Base-by-base conservation (phyloP, 2,888 invertebrate genomes). In the Neoaliturus tenellus region DNA sequence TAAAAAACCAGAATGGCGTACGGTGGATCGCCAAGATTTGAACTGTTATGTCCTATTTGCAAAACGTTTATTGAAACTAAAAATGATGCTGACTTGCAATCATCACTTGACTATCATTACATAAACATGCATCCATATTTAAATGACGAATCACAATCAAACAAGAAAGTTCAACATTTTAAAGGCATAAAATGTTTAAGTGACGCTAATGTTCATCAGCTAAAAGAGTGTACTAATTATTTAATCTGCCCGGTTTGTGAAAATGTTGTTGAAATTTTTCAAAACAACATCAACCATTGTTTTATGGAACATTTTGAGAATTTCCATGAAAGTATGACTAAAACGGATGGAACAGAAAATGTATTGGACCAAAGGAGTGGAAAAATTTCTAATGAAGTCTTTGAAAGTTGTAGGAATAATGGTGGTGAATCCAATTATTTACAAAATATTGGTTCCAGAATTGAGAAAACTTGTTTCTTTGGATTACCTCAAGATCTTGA, bases 271-370 rank as follows among this genome's bases (percentile, higher is more conserved):
- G 31, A 62, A 62, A 14, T 62, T 62, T 28, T 28, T 14, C 62
- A 62, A 31, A 62, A 62, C 28, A 62, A n/a, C 14, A 62, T 62
- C 14, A 62, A 62, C 17, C 62, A 62, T 28, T 62, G 62, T 31
- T 62, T 62, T 17, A 62, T 62, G 62, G 62, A 62, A 17, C 62
- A 62, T 62, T 62, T 62, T 62, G 62, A 62, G 31, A 28, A 28
- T 17, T 14, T 17, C 31, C 62, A 62, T 62, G 12, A 62, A 62
- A 17, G 31, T 4, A 5, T 28, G 4, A n/a, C 12, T 28, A 28
- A 31, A 5, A 62, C 20, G 6, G 31, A 62, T 62, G 14, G 28
- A 14, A 31, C 62, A 62, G 31, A 62, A 8, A 2, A 14, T 28
- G 5, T 8, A 28, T 17, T 31, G 1, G 62, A 12, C 51, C 51